Base-by-base conservation (phyloP, 2,797 vertebrate genomes). In the Aeoliscus strigatus region DNA sequence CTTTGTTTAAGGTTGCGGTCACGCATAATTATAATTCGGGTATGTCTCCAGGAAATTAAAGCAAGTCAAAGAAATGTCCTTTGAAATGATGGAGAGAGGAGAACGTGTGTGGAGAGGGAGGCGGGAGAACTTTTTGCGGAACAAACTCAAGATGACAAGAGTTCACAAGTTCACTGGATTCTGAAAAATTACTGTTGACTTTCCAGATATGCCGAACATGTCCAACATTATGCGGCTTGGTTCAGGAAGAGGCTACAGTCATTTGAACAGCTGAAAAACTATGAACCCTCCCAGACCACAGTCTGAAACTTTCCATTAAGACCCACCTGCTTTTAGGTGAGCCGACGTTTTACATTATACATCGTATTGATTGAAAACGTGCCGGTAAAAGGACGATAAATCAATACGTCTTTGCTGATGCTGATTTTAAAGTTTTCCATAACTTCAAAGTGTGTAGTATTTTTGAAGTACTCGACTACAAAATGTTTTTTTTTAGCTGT, bases 151-250 rank as follows among this genome's bases (percentile, higher is more conserved):
- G 25, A 53, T 39, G 43, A 53, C 36, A 32, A 29, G 37, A 70
- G 56, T 71, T 77, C 59, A 70, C 9, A 51, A 62, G 73, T 73
- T 79, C 30, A 55, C 14, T 36, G 28, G 6, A 48, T 42, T 24
- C 25, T 57, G 43, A 51, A 47, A 47, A 60, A 60, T 38, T 41
- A 28, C 27, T 60, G 52, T 69, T 73, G 60, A 60, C 45, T 52
- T 58, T 49, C 27, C 40, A 44, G 21, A 53, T 37, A 27, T 50
- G 23, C 26, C 50, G 33, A 36, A 48, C 57, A 13, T 9, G 50
- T 65, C 15, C 31, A 44, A 47, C 23, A n/a, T 37, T 49, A 64
- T 44, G 45, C 34, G 8, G 21, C 58, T 27, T 24, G 14, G 64
- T 67, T 67, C 45, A 66, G 18, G 36, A 38, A 5, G 14, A 12